These are phyloP conservation scores for Epinephelus cyanopodus DNA, from an alignment of 2,113 vertebrate genomes.

Conservation along the genomic window DNA sequence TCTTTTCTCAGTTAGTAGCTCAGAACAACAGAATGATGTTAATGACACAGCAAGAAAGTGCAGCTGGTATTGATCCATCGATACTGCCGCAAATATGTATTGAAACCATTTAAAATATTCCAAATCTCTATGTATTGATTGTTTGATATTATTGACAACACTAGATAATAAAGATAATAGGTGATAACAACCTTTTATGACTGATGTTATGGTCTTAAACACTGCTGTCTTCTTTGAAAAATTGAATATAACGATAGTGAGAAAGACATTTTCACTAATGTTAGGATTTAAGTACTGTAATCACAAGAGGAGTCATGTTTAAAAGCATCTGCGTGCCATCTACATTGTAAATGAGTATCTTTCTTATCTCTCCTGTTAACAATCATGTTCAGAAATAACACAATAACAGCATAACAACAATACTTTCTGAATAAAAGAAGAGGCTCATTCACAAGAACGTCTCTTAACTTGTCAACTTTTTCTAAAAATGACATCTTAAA, in stretches of 20 bases:
- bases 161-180: neutral
- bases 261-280: neutral
- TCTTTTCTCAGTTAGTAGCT: no score
- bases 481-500: neutral
- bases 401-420: neutral
- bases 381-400: no score
- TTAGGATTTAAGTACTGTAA: neutral
- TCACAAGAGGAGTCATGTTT: neutral
- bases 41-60: no score
- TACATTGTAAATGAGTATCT: neutral
- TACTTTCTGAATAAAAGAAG: neutral
- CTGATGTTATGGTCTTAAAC: neutral
- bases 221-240: neutral
- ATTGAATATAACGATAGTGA: neutral
- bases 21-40: no score
- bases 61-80: no score
- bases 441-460: neutral
- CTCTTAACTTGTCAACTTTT: neutral
- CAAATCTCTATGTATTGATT: no score
- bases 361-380: neutral
- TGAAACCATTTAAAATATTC: no score
- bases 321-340: slow-evolving; percentile 16
- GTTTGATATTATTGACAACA: no score
- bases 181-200: no score
- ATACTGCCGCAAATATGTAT: no score